phyloP scores from a whole-genome alignment of 2,113 vertebrate genomes.

The Chloroceryle aenea region DNA sequence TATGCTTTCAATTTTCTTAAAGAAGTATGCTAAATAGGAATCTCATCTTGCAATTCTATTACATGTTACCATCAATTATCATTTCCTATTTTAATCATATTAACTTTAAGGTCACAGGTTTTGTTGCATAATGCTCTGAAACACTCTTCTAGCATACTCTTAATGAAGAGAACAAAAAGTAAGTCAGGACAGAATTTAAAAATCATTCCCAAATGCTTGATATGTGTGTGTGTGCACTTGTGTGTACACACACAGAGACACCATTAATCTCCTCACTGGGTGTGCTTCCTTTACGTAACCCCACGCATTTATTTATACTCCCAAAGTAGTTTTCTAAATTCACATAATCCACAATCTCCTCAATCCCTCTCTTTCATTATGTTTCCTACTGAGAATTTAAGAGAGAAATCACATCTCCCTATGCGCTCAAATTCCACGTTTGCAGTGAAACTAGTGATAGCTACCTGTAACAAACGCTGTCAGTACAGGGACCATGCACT shows the following conservation, averaged over 20 bases:
- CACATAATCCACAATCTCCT: not conserved
- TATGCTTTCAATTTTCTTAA: not conserved
- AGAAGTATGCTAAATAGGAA: not conserved
- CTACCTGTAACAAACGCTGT: constrained; percentile 95
- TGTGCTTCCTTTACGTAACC: fast-evolving
- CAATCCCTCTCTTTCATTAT: not conserved
- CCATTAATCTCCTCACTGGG: not conserved
- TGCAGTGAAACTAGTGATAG: not conserved
- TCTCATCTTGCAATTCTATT: not conserved
- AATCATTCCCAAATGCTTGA: not conserved
- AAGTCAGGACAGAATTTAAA: not conserved
- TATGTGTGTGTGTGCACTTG: fast-evolving
- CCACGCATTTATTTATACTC: fast-evolving
- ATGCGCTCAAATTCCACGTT: fast-evolving
- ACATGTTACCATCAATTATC: not conserved
- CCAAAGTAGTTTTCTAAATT: not conserved
- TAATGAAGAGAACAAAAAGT: not conserved
- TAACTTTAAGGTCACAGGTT: not conserved
- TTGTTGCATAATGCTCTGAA: not conserved
- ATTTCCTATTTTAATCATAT: not conserved
- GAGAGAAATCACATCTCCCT: not conserved
- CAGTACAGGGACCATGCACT: constrained; percentile 89
- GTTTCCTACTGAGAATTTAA: not conserved
- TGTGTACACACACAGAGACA: not conserved
- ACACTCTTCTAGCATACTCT: not conserved